Conservation (phyloP, 2,113 vertebrate genomes). For the Malurus melanocephalus region DNA sequence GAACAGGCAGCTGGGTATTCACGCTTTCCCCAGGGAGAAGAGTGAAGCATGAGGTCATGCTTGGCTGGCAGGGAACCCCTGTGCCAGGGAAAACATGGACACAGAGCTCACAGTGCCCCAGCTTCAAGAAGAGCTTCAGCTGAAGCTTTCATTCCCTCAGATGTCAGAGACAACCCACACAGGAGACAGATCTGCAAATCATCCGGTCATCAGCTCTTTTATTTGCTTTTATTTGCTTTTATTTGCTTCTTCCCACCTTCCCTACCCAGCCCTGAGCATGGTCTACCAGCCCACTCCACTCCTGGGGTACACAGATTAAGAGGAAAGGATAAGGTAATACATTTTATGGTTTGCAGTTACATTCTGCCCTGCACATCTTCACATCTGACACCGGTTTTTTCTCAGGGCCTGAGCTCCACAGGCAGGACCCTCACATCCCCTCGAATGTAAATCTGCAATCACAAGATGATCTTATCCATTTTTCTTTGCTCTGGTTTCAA, state of each 20-base stretch:
- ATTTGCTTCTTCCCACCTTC: background rate
- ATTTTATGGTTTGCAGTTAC: background rate
- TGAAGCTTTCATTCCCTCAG: background rate
- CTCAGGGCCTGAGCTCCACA: background rate
- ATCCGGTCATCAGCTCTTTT: background rate
- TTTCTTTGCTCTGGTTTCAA: constrained; percentile 21
- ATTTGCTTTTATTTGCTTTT: background rate
- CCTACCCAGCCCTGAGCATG: background rate
- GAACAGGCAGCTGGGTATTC: background rate
- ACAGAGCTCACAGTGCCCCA: background rate
- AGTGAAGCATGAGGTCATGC: background rate
- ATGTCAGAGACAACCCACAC: background rate
- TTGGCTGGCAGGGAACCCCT: background rate
- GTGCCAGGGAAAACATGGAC: background rate
- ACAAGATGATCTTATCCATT: background rate
- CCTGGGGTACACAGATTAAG: background rate
- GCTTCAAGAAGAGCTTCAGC: background rate
- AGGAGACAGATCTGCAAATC: background rate
- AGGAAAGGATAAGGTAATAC: background rate
- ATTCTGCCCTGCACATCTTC: background rate
- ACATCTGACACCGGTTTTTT: background rate
- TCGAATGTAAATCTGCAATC: background rate
- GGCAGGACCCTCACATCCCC: background rate
- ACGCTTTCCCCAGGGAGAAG: background rate
- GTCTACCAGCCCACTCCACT: background rate